phyloP scores from a whole-genome alignment of 2,113 vertebrate genomes.

The Lota lota region DNA sequence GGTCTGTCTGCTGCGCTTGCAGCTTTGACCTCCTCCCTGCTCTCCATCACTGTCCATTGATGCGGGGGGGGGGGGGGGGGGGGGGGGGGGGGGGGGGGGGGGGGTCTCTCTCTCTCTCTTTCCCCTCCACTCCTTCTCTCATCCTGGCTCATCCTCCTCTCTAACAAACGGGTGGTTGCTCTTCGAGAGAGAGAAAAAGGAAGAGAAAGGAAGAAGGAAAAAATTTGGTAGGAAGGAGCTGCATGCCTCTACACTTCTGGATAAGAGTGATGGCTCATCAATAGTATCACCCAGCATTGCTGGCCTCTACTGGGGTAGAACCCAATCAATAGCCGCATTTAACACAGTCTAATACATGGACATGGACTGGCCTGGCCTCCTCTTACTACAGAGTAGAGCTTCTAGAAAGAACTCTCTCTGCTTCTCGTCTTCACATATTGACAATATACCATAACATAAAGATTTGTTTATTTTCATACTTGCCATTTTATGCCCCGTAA shows the following conservation, averaged over 20 bases:
- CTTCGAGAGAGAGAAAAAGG: too few relatives aligned
- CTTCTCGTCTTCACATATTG: too few relatives aligned
- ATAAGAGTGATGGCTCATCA: conserved; percentile 94
- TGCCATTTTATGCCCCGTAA: too few relatives aligned
- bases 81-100: too few relatives aligned
- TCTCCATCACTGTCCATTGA: conserved; percentile 91
- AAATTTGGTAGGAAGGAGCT: conserved; percentile 73
- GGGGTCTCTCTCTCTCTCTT: too few relatives aligned
- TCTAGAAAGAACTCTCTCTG: too few relatives aligned
- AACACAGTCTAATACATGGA: conserved; percentile 87
- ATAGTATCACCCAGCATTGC: conserved; percentile 98
- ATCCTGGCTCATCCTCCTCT: conserved; percentile 14
- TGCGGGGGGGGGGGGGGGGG: conserved; percentile 54
- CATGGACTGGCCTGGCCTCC: conserved; percentile 79
- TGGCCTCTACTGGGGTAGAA: conserved; percentile 87
- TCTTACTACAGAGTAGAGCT: neutral
- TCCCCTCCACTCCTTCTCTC: conserved; percentile 46
- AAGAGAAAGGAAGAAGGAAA: conserved; percentile 38
- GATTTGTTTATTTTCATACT: too few relatives aligned
- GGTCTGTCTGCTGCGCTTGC: conserved; percentile 82
- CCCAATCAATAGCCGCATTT: conserved; percentile 82
- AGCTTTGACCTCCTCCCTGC: conserved; percentile 75
- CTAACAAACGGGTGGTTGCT: conserved; percentile 5
- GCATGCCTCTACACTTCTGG: conserved; percentile 88
- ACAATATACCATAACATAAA: too few relatives aligned